These are phyloP conservation scores for Drosophila athabasca DNA, from an alignment of 1,140 invertebrate genomes.

Conservation along the genomic window DNA sequence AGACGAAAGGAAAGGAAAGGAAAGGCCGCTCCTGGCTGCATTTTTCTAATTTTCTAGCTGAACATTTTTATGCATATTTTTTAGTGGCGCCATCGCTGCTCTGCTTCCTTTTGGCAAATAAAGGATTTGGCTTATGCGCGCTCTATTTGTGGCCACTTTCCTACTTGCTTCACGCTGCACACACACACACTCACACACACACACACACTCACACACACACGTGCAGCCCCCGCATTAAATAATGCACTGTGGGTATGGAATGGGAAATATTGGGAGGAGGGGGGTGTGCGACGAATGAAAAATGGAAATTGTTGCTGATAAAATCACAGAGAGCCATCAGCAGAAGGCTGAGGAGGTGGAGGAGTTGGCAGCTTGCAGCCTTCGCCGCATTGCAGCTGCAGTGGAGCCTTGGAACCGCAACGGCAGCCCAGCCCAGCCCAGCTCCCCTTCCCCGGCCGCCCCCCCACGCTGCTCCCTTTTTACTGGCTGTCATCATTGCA, in stretches of 20 bases:
- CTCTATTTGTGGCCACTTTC: conserved; percentile 67
- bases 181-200: conserved; percentile 2
- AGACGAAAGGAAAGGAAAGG: too few species aligned
- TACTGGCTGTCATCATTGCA: conserved; percentile 70
- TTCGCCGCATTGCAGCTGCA: conserved; percentile 63
- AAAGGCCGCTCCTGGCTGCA: conserved; percentile 20
- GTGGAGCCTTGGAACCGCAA: conserved; percentile 18
- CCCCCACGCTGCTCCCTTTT: conserved; percentile 17
- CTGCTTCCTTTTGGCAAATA: conserved; percentile 54
- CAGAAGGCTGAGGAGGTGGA: conserved; percentile 33
- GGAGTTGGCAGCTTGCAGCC: conserved; percentile 61
- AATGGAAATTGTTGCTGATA: conserved; percentile 81
- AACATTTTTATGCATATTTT: conserved; percentile 56
- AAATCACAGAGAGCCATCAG: conserved; percentile 74
- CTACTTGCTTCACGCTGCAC: conserved; percentile 59
- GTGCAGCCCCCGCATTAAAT: conserved; percentile 40
- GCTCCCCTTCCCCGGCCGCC: not conserved
- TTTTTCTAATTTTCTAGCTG: conserved; percentile 63
- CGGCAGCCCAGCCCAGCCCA: not conserved
- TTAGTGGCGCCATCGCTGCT: conserved; percentile 23
- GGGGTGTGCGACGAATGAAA: conserved; percentile 50
- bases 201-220: not conserved
- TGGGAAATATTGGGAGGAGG: not conserved
- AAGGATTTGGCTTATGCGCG: conserved; percentile 72
- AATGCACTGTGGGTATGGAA: conserved; percentile 38